phyloP scores from a whole-genome alignment of 2,113 vertebrate species.

The Eulemur macaco region DNA sequence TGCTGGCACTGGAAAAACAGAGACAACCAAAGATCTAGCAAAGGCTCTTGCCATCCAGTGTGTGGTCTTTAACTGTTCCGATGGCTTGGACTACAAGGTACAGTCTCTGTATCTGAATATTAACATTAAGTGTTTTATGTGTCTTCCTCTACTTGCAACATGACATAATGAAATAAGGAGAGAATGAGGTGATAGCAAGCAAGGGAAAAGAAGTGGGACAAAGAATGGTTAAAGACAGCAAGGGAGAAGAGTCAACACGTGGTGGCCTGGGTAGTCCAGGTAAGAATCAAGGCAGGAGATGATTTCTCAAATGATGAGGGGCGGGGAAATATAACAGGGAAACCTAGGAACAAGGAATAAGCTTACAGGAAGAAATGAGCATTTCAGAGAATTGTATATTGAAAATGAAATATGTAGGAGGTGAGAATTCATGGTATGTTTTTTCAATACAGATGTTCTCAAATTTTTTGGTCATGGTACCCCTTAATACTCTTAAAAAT shows the following conservation, averaged over 20 bases:
- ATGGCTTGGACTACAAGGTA: constrained; percentile 94
- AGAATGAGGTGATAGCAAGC: background rate
- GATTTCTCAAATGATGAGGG: background rate
- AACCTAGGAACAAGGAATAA: background rate
- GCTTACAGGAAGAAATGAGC: background rate
- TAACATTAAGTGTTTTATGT: background rate
- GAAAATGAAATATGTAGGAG: background rate
- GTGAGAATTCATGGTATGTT: background rate
- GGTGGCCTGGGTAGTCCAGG: background rate
- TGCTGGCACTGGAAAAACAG: constrained; percentile 93
- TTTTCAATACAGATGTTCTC: background rate
- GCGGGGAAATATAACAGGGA: background rate
- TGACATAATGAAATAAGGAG: background rate
- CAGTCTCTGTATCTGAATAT: background rate
- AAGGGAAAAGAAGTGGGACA: background rate
- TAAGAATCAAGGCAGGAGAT: background rate
- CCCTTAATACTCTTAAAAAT: background rate
- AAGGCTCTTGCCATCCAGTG: constrained; percentile 93
- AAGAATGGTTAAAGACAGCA: background rate
- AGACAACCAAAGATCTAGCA: constrained; percentile 93
- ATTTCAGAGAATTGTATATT: background rate
- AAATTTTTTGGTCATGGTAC: background rate
- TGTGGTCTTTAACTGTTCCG: constrained; percentile 94
- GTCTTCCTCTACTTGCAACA: background rate
- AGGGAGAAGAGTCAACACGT: background rate